Conservation (phyloP, 1,140 invertebrate species). For the Drosophila nigrodunni region DNA sequence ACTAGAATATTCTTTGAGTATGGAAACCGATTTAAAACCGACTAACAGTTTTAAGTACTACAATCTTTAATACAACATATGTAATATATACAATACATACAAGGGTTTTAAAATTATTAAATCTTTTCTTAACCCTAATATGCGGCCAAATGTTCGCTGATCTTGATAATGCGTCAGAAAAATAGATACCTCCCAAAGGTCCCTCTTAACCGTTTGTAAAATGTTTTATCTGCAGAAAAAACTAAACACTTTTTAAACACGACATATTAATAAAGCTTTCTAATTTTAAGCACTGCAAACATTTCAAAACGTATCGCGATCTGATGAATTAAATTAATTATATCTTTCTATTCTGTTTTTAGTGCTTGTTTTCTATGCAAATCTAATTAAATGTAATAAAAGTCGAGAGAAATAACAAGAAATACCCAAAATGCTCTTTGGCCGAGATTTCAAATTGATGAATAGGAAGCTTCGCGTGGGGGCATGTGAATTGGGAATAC, state of each 20-base stretch:
- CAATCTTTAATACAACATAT: too few species aligned
- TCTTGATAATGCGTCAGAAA: too few species aligned
- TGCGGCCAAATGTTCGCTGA: too few species aligned
- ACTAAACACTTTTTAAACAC: too few species aligned
- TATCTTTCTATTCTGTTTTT: neutral
- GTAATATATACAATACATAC: too few species aligned
- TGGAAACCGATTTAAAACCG: too few species aligned
- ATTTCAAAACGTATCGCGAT: slow-evolving; percentile 13
- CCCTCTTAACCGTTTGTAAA: too few species aligned
- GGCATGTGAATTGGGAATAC: neutral
- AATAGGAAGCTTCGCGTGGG: neutral
- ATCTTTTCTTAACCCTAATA: too few species aligned
- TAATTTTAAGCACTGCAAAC: neutral
- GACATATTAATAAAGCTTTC: slow-evolving; percentile 22
- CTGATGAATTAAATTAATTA: slow-evolving; percentile 29
- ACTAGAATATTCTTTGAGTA: neutral
- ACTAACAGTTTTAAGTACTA: too few species aligned
- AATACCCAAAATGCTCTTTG: slow-evolving; percentile 30
- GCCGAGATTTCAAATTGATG: slow-evolving; percentile 18
- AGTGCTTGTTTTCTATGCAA: slow-evolving; percentile 15
- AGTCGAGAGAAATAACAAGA: neutral
- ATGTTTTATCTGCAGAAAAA: too few species aligned
- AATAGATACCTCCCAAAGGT: too few species aligned
- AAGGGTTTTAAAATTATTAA: too few species aligned
- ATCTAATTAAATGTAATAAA: slow-evolving; percentile 22